phyloP scores from a whole-genome alignment of 2,113 vertebrate species.

The Gymnocephalus cernua region DNA sequence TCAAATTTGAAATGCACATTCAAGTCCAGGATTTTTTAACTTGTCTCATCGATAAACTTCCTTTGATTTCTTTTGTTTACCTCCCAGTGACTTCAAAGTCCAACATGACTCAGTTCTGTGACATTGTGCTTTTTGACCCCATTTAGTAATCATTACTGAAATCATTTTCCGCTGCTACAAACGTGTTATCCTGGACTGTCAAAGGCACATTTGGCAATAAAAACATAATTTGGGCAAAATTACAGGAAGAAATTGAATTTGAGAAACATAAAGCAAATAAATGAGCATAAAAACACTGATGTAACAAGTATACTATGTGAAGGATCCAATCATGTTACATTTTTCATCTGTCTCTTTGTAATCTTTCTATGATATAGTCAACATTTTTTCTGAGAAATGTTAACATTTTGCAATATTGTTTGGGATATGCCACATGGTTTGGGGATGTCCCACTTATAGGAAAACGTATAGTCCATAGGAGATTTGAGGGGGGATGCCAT shows the following conservation, averaged over 20 bases:
- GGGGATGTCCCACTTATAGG: neutral
- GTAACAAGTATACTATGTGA: neutral
- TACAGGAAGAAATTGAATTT: neutral
- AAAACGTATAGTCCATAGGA: neutral
- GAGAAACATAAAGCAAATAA: neutral
- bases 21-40: slow-evolving; percentile 72
- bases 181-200: slow-evolving; percentile 72
- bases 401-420: neutral
- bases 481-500: no score
- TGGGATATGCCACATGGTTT: neutral
- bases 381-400: neutral
- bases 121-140: slow-evolving; percentile 25
- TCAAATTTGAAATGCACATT: slow-evolving; percentile 81
- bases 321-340: neutral
- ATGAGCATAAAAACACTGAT: neutral
- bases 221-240: slow-evolving; percentile 1
- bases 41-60: neutral
- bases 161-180: slow-evolving; percentile 1
- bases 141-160: slow-evolving; percentile 11
- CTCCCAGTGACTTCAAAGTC: slow-evolving; percentile 21
- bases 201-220: slow-evolving; percentile 74
- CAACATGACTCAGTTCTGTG: slow-evolving; percentile 26
- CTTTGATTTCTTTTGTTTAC: slow-evolving; percentile 1
- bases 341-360: neutral
- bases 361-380: neutral